A percentile compares a stretch with the other conserved stretches of the same genome.
These are phyloP conservation scores for Synaphobranchus kaupii DNA, from an alignment of 2,797 vertebrate species.

Conservation along the genomic window DNA sequence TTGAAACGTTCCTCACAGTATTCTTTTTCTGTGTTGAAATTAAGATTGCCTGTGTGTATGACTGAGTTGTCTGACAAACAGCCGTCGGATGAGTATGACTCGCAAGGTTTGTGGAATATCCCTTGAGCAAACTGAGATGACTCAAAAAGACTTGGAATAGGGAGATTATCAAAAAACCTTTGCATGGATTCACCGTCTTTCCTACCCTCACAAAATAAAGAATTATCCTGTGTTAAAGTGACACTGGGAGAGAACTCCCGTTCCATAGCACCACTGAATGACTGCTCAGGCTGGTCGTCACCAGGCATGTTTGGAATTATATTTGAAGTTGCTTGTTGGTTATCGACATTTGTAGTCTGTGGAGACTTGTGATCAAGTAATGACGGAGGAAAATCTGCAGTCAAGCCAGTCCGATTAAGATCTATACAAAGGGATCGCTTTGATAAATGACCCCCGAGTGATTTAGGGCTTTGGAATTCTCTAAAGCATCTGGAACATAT, in stretches of 20 bases:
- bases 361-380: constrained; percentile 89
- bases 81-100: constrained; percentile 47
- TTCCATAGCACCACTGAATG: constrained; percentile 71
- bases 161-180: constrained; percentile 80
- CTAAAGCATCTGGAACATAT: constrained; percentile 91
- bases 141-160: constrained; percentile 76
- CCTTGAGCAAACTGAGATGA: constrained; percentile 65
- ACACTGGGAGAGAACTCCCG: constrained; percentile 70
- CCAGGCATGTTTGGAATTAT: constrained; percentile 63
- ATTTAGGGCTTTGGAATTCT: constrained; percentile 88
- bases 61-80: constrained; percentile 66
- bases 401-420: constrained; percentile 80
- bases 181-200: constrained; percentile 80
- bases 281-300: constrained; percentile 18
- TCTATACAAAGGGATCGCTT: constrained; percentile 88
- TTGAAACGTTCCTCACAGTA: constrained; percentile 65
- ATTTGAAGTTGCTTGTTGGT: constrained; percentile 63
- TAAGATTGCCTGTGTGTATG: constrained; percentile 69
- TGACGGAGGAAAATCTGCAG: constrained; percentile 78
- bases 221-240: constrained; percentile 70
- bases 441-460: constrained; percentile 94
- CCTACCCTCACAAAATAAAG: constrained; percentile 67
- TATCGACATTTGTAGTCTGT: constrained; percentile 71
- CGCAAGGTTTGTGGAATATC: constrained; percentile 57
- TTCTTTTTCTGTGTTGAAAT: constrained; percentile 57